These are phyloP conservation scores for Sebastes miniatus DNA, from an alignment of 2,797 vertebrate genomes.

Conservation along the genomic window DNA sequence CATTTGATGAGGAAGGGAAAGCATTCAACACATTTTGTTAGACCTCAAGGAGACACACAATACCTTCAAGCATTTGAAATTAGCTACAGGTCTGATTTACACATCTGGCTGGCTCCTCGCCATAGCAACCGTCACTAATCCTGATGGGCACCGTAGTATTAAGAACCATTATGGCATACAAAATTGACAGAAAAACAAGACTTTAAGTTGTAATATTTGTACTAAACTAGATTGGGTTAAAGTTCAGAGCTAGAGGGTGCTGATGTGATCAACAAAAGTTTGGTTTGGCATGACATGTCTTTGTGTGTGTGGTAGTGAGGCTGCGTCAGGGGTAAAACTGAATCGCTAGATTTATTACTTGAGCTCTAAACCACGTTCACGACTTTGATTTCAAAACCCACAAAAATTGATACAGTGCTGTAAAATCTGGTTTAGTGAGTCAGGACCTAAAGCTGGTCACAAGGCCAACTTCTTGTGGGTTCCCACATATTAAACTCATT, in stretches of 20 bases:
- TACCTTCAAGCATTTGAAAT: not conserved
- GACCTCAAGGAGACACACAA: not conserved
- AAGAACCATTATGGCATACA: not conserved
- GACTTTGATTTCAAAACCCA: conserved; percentile 35
- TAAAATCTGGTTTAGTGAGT: conserved; percentile 30
- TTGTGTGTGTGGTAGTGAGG: not conserved
- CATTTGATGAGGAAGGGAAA: not conserved
- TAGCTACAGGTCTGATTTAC: not conserved
- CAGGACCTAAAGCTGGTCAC: conserved; percentile 17
- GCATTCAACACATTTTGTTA: not conserved
- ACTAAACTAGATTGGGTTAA: not conserved
- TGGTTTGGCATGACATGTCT: not conserved
- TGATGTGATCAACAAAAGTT: not conserved
- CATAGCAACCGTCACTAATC: not conserved
- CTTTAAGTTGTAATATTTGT: not conserved
- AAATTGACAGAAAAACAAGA: not conserved
- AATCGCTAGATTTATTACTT: not conserved
- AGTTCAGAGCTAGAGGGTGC: not conserved
- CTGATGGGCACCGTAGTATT: not conserved
- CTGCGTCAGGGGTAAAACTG: not conserved
- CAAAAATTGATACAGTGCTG: conserved; percentile 2
- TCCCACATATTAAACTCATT: conserved; percentile 34
- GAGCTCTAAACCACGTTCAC: conserved; percentile 9
- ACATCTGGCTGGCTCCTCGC: not conserved
- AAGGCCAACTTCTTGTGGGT: conserved; percentile 31